Percentiles rank a stretch among this genome's conserved stretches.
Evolutionary conservation across 1,140 invertebrate genomes (phyloP).

Genomic region (Calliopsis andreniformis): DNA sequence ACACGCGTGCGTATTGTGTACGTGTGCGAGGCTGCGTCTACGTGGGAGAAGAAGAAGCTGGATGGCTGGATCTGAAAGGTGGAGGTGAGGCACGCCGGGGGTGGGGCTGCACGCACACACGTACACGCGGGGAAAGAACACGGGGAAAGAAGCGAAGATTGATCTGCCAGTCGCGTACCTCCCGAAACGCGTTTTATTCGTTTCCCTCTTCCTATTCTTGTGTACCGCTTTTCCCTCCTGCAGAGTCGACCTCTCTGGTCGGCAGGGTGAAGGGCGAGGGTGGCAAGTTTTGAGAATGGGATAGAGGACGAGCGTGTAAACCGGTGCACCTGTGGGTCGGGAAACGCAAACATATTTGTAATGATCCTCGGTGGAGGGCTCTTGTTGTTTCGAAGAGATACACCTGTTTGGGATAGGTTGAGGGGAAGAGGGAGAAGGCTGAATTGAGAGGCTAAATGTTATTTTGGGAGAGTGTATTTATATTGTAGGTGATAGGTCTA

Average conservation of each 20-base stretch:
- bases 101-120: slow-evolving; percentile 25
- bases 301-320: slow-evolving; percentile 59
- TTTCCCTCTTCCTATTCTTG: slow-evolving; percentile 64
- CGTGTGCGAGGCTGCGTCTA: slow-evolving; percentile 50
- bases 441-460: no score
- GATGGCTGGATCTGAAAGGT: slow-evolving; percentile 68
- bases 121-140: slow-evolving; percentile 24
- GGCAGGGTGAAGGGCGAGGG: neutral
- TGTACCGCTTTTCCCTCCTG: neutral
- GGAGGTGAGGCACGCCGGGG: slow-evolving; percentile 54
- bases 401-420: no score
- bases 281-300: slow-evolving; percentile 31
- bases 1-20: slow-evolving; percentile 61
- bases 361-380: neutral
- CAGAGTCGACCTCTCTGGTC: neutral
- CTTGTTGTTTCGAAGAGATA: neutral
- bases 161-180: slow-evolving; percentile 74
- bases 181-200: slow-evolving; percentile 75
- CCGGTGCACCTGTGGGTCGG: slow-evolving; percentile 50
- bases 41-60: slow-evolving; percentile 64
- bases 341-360: slow-evolving; percentile 55
- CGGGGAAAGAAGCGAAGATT: slow-evolving; percentile 76
- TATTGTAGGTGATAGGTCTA: no score
- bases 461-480: no score
- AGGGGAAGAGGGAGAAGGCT: no score